A percentile compares a stretch with the other conserved stretches of the same genome.
These are phyloP conservation scores for Calidris pugnax DNA, from an alignment of 2,113 vertebrate genomes.

Conservation along the genomic window DNA sequence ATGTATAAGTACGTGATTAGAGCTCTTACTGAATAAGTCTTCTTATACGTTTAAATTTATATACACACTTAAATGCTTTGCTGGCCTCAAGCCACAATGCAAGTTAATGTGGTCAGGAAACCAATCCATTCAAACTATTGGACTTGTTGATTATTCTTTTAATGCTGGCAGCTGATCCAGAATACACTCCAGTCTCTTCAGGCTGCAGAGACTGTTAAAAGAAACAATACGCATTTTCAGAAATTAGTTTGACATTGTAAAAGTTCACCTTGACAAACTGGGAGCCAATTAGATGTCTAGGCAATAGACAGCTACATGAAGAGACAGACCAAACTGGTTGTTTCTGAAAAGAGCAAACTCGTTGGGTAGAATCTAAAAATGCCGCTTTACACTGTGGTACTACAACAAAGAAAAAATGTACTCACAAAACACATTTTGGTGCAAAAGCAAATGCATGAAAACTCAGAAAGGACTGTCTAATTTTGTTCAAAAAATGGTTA, in stretches of 20 bases:
- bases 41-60: not conserved
- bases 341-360: constrained; percentile 55
- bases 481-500: not conserved
- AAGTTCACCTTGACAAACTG: constrained; percentile 56
- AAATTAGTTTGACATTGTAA: constrained; percentile 59
- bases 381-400: not conserved
- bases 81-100: not conserved
- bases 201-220: not conserved
- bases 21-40: not conserved
- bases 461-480: not conserved
- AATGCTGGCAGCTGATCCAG: not conserved
- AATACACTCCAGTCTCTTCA: not conserved
- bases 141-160: not conserved
- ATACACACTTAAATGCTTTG: not conserved
- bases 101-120: not conserved
- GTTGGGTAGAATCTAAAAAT: not conserved
- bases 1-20: not conserved
- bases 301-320: constrained; percentile 36
- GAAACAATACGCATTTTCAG: constrained; percentile 1
- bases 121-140: not conserved
- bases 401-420: not conserved
- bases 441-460: not conserved
- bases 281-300: constrained; percentile 36
- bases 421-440: not conserved
- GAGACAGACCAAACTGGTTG: not conserved